Percentiles rank a stretch among this genome's conserved stretches.
Conservation (phyloP, 2,888 invertebrate genomes). For the Drosophila mimetica region DNA sequence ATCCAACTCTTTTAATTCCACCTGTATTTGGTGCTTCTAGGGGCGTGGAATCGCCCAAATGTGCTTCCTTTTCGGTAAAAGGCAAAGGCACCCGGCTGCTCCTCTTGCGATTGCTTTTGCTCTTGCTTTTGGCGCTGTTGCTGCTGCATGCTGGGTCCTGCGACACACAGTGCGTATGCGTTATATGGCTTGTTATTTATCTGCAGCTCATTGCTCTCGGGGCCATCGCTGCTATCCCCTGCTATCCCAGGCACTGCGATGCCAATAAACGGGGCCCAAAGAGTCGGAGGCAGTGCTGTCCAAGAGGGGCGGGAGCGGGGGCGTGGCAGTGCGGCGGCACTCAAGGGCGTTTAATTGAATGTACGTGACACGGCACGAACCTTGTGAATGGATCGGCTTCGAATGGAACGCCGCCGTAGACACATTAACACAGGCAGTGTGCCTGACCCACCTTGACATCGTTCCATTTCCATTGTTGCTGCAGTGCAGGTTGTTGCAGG, state of each 20-base stretch:
- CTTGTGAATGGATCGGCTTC: slow-evolving; percentile 34
- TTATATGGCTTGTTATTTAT: slow-evolving; percentile 79
- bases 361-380: slow-evolving; percentile 65
- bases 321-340: slow-evolving; percentile 58
- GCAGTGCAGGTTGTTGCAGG: slow-evolving; percentile 48
- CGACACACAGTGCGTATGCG: slow-evolving; percentile 73
- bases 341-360: slow-evolving; percentile 79
- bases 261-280: slow-evolving; percentile 67
- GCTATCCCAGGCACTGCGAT: slow-evolving; percentile 42
- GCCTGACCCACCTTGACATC: slow-evolving; percentile 72
- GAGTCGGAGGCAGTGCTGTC: background rate
- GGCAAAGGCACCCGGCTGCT: slow-evolving; percentile 57
- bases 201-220: slow-evolving; percentile 75
- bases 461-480: slow-evolving; percentile 54
- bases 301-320: slow-evolving; percentile 10
- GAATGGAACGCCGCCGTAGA: slow-evolving; percentile 63
- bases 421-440: slow-evolving; percentile 71
- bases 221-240: slow-evolving; percentile 12
- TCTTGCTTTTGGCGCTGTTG: slow-evolving; percentile 10
- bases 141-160: slow-evolving; percentile 46
- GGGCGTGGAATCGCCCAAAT: slow-evolving; percentile 49
- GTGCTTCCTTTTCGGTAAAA: slow-evolving; percentile 57
- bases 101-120: slow-evolving; percentile 6
- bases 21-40: background rate
- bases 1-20: background rate